phyloP scores from a whole-genome alignment of 2,797 vertebrate genomes.

The Tarsius wallacei region DNA sequence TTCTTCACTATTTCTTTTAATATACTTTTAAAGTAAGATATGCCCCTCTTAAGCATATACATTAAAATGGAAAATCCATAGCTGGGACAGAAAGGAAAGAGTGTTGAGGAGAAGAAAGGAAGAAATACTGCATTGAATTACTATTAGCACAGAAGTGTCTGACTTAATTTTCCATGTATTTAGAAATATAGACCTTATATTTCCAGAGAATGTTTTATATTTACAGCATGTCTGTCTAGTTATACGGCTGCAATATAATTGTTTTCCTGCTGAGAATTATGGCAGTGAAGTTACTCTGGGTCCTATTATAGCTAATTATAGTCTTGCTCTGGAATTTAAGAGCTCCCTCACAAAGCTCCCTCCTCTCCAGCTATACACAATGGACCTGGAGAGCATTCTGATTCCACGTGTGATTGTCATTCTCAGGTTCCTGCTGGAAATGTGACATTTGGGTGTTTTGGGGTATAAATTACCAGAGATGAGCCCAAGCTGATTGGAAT shows the following conservation, averaged over 20 bases:
- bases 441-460: not conserved
- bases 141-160: slow-evolving; percentile 85
- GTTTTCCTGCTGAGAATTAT: slow-evolving; percentile 93
- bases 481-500: slow-evolving; percentile 33
- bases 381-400: slow-evolving; percentile 75
- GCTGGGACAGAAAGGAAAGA: slow-evolving; percentile 7
- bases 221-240: slow-evolving; percentile 91
- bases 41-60: not conserved
- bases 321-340: slow-evolving; percentile 89
- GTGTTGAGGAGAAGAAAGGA: not conserved
- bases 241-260: slow-evolving; percentile 90
- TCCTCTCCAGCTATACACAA: slow-evolving; percentile 75
- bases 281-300: slow-evolving; percentile 91
- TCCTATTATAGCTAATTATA: slow-evolving; percentile 91
- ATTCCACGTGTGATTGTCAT: slow-evolving; percentile 42
- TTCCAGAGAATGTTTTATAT: slow-evolving; percentile 92
- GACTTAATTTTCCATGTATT: slow-evolving; percentile 89
- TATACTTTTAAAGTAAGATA: slow-evolving; percentile 31
- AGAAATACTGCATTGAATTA: slow-evolving; percentile 78
- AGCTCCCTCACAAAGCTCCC: slow-evolving; percentile 85
- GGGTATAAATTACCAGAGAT: slow-evolving; percentile 78
- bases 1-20: not conserved
- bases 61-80: slow-evolving; percentile 41
- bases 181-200: slow-evolving; percentile 89
- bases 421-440: slow-evolving; percentile 50